Conservation (phyloP, 2,888 invertebrate genomes). For the Drosophila prostipennis region DNA sequence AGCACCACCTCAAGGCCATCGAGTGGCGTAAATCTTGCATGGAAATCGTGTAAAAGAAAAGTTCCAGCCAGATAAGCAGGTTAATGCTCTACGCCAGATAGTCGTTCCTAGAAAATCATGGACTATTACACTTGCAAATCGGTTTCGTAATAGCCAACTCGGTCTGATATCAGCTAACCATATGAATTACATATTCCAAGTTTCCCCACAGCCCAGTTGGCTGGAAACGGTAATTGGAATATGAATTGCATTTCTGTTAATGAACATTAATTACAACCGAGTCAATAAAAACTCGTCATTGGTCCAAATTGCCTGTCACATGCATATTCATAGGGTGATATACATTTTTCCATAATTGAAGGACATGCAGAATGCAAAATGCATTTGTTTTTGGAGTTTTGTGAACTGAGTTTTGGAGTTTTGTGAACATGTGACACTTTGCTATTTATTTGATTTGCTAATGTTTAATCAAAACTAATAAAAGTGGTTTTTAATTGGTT, state of each 20-base stretch:
- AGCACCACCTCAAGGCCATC: constrained; percentile 65
- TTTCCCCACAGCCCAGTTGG: constrained; percentile 10
- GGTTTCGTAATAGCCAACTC: constrained; percentile 14
- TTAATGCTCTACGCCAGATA: constrained; percentile 36
- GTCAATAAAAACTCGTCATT: constrained; percentile 28
- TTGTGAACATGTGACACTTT: background rate
- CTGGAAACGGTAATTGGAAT: constrained; percentile 20
- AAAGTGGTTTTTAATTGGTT: background rate
- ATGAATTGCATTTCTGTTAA: constrained; percentile 40
- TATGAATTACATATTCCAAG: constrained; percentile 7
- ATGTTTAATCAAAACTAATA: background rate
- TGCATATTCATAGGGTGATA: background rate
- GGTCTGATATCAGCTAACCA: background rate
- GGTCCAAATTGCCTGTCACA: constrained; percentile 1
- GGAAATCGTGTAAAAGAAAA: constrained; percentile 48
- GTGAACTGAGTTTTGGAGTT: background rate
- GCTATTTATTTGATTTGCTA: background rate
- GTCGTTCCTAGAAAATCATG: constrained; percentile 20
- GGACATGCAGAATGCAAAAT: background rate
- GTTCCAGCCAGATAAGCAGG: constrained; percentile 40
- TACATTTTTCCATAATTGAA: background rate
- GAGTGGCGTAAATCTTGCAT: constrained; percentile 64
- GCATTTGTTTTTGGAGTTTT: background rate
- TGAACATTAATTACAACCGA: constrained; percentile 24
- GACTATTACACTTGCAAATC: constrained; percentile 31